Evolutionary conservation across 2,888 invertebrate genomes (phyloP).

Genomic region (Dolichopus griseipennis): DNA sequence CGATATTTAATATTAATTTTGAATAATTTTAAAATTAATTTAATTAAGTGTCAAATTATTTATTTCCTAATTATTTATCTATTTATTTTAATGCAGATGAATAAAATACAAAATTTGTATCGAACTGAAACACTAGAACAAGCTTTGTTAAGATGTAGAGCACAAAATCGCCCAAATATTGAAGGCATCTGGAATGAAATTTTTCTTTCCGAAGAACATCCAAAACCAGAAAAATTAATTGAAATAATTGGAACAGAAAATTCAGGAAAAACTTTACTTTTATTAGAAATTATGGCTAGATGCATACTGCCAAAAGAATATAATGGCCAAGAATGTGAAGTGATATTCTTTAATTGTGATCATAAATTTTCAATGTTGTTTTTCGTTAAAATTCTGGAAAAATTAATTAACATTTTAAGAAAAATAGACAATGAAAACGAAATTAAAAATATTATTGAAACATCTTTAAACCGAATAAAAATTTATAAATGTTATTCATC

Average conservation of each 20-base stretch:
- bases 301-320: neutral
- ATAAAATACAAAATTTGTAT: neutral
- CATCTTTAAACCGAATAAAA: neutral
- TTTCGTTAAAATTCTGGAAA: neutral
- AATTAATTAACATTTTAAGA: neutral
- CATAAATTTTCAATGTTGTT: slow-evolving; percentile 5
- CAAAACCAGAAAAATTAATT: neutral
- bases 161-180: neutral
- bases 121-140: neutral
- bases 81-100: neutral
- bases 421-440: neutral
- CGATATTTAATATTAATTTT: too few species aligned
- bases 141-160: neutral
- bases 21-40: too few species aligned
- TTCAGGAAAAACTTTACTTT: slow-evolving; percentile 1
- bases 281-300: slow-evolving; percentile 2
- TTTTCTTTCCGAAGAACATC: neutral
- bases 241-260: neutral
- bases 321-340: neutral
- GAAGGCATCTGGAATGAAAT: neutral
- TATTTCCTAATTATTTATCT: too few species aligned
- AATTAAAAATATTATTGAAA: neutral
- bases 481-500: neutral
- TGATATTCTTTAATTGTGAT: slow-evolving; percentile 1
- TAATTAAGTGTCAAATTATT: too few species aligned